phyloP scores from a whole-genome alignment of 2,113 vertebrate species.

The Taxidea taxus region DNA sequence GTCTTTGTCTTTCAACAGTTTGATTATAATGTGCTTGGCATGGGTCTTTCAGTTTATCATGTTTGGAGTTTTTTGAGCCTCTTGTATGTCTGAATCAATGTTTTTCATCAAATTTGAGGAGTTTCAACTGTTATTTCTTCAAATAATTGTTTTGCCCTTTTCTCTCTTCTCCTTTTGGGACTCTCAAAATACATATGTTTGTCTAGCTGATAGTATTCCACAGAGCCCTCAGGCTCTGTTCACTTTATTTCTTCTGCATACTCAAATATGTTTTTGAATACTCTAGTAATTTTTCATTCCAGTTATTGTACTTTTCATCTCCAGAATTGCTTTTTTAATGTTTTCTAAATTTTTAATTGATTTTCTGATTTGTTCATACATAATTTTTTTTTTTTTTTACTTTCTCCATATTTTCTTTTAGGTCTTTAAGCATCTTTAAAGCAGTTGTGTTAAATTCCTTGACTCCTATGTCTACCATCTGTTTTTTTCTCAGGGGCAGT shows the following conservation, averaged over 20 bases:
- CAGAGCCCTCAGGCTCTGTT: background rate
- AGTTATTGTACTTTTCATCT: background rate
- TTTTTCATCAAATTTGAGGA: background rate
- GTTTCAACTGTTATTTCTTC: background rate
- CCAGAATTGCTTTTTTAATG: background rate
- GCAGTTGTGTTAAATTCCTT: background rate
- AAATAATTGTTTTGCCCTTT: background rate
- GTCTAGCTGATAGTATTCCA: background rate
- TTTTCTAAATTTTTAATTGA: background rate
- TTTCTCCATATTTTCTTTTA: background rate
- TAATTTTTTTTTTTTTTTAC: background rate
- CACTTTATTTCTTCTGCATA: background rate
- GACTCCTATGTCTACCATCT: background rate
- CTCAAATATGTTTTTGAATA: background rate
- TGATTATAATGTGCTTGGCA: background rate
- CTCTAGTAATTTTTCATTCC: background rate
- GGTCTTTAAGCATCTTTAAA: background rate
- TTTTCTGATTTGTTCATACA: background rate
- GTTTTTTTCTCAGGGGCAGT: background rate
- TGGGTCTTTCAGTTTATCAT: background rate
- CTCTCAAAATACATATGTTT: background rate
- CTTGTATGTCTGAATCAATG: background rate
- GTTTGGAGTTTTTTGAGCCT: background rate
- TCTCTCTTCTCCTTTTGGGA: background rate
- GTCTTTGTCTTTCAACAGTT: background rate